These are phyloP conservation scores for Crossocerus cetratus DNA, from an alignment of 2,888 invertebrate genomes.

Conservation along the genomic window DNA sequence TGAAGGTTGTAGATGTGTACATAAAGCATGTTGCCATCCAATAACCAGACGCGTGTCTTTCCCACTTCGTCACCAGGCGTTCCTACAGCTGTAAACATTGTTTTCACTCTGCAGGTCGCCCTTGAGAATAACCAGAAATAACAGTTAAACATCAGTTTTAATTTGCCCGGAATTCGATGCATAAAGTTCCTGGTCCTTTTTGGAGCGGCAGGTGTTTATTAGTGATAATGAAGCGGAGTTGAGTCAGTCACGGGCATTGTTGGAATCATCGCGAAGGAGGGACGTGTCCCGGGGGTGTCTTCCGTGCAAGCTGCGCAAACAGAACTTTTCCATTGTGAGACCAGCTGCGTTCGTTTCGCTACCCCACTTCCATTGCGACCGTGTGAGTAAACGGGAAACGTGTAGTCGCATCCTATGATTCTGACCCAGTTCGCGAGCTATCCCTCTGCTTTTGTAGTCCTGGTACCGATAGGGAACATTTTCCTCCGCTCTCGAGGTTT, in stretches of 20 bases:
- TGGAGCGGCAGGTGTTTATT: no score
- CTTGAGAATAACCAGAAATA: no score
- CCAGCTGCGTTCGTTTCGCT: conserved; percentile 23
- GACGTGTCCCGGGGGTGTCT: conserved; percentile 6
- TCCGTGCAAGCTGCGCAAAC: conserved; percentile 52
- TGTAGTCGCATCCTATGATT: conserved; percentile 36
- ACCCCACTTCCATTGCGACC: conserved; percentile 19
- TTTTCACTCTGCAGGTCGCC: no score
- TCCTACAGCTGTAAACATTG: no score
- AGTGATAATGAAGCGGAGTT: no score
- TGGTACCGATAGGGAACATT: conserved; percentile 30
- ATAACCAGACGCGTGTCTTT: no score
- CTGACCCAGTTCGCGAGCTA: conserved; percentile 47
- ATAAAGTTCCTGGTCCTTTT: no score
- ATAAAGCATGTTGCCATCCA: no score
- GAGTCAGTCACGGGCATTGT: neutral
- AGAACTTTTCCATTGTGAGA: conserved; percentile 55
- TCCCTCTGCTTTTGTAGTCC: conserved; percentile 21
- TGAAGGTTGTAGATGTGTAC: no score
- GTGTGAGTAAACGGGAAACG: conserved; percentile 7
- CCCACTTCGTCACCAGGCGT: no score
- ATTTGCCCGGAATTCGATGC: no score
- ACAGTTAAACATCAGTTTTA: no score
- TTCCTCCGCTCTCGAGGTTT: neutral
- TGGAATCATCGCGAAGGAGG: neutral